Base-by-base conservation (phyloP, 2,888 invertebrate species). In the Diarsia dahlii region DNA sequence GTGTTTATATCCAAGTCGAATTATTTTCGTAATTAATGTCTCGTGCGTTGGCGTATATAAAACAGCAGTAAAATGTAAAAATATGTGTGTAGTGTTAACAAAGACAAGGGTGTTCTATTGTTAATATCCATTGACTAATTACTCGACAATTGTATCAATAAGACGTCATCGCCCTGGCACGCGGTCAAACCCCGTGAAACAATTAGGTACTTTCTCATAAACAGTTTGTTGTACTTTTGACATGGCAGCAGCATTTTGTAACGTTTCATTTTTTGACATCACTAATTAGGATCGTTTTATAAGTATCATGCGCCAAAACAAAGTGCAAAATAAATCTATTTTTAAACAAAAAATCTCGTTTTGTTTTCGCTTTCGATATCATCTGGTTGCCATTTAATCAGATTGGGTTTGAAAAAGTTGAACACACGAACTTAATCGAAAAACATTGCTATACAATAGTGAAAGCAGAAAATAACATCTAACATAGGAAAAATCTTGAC, bases 141-240 rank as follows among this genome's bases (percentile, higher is more conserved):
- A 71, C 52, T 46, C 58, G 73, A 82, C 84, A 85, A 78, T 83
- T 88, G 84, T 88, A 80, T 87, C 78, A 87, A 85, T 77, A 88
- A 67, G 52, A 76, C 82, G 82, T 77, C 82, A 81, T 80, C 39
- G 34, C 52, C 54, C 73, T 87, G 87, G 82, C 85, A 76, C 78
- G 54, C 66, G 63, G 52, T 82, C 81, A 85, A 84, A 64, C 54
- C 50, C 71, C 80, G 58, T 76, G 67, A 64, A 64, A 74, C 48
- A 66, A 71, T 71, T 56, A n/a, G n/a, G n/a, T n/a, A 76, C 28
- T 77, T 69, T 65, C 64, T 45, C 34, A 45, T 67, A 67, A 46
- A 82, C 68, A 28, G n/a, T 81, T 65, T 63, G 54, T 72, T 78
- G 66, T 83, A 63, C 23, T 66, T 69, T 58, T 75, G 52, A 72